phyloP scores from a whole-genome alignment of 2,113 vertebrate species.

The Neotoma lepida region DNA sequence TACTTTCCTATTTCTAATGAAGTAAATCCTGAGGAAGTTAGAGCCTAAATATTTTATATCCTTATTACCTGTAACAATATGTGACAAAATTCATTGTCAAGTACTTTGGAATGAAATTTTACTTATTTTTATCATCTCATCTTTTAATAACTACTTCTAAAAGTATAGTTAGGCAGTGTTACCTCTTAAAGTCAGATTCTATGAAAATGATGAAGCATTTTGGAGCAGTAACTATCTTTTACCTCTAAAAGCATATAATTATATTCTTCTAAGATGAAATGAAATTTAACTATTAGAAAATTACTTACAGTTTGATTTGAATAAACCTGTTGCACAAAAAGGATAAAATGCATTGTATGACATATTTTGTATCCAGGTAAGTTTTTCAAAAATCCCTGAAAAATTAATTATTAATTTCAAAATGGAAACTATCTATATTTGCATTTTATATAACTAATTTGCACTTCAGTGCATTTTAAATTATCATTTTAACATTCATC shows the following conservation, averaged over 20 bases:
- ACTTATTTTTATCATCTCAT: background rate
- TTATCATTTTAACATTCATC: background rate
- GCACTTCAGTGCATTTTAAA: background rate
- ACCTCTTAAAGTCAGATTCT: background rate
- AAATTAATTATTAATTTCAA: slow-evolving; percentile 10
- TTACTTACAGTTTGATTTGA: background rate
- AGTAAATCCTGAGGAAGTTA: background rate
- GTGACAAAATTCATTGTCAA: background rate
- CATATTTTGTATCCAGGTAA: background rate
- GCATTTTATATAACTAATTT: background rate
- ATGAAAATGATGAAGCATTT: slow-evolving; percentile 14
- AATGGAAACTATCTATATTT: background rate
- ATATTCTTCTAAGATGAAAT: slow-evolving; percentile 11
- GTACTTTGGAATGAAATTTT: background rate
- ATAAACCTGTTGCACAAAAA: background rate
- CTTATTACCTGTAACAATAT: background rate
- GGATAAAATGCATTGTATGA: background rate
- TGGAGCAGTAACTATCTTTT: background rate
- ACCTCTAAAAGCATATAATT: background rate
- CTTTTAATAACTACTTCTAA: background rate
- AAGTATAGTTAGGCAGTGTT: background rate
- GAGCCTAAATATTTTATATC: background rate
- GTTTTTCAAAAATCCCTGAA: background rate
- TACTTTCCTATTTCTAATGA: background rate
- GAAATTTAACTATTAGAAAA: slow-evolving; percentile 18